Conservation (phyloP, 2,888 invertebrate genomes). For the Volucella inflata region DNA sequence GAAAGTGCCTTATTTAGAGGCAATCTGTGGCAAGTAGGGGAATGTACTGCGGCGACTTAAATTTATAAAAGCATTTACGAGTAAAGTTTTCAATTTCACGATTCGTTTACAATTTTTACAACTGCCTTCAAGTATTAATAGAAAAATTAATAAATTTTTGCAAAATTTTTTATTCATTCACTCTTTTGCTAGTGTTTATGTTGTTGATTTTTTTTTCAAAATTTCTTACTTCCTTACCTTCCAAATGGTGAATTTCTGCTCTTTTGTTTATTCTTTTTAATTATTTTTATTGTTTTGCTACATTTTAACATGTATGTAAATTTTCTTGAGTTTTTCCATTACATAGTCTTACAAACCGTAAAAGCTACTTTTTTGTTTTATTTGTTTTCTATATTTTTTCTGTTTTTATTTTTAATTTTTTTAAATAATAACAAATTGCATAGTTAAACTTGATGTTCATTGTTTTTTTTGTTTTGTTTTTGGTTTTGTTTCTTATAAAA, state of each 20-base stretch:
- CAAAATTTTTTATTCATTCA: too few relatives aligned
- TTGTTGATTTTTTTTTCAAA: slow-evolving; percentile 30
- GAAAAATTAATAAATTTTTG: too few relatives aligned
- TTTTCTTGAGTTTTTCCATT: slow-evolving; percentile 35
- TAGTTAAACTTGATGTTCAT: slow-evolving; percentile 32
- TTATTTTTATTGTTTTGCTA: slow-evolving; percentile 49
- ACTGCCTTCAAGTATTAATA: too few relatives aligned
- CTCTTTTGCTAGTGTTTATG: too few relatives aligned
- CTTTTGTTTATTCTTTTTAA: background rate
- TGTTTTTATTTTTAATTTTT: slow-evolving; percentile 14
- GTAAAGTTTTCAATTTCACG: too few relatives aligned
- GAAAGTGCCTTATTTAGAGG: too few relatives aligned
- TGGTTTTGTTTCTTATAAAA: slow-evolving; percentile 1
- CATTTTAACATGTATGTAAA: slow-evolving; percentile 64
- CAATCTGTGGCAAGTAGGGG: too few relatives aligned
- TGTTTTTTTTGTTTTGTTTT: slow-evolving; percentile 4
- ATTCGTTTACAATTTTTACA: too few relatives aligned
- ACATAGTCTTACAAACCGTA: slow-evolving; percentile 54
- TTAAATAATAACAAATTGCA: slow-evolving; percentile 64
- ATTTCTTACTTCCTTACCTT: slow-evolving; percentile 42
- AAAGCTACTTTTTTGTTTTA: slow-evolving; percentile 40
- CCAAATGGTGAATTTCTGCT: slow-evolving; percentile 44
- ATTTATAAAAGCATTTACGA: too few relatives aligned
- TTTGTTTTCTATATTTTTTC: too few relatives aligned
- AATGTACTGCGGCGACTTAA: too few relatives aligned